Evolutionary conservation across 2,888 invertebrate genomes (phyloP), one percentile per base, ranked within the genome.

Genomic region (Cataglyphis albicans): DNA sequence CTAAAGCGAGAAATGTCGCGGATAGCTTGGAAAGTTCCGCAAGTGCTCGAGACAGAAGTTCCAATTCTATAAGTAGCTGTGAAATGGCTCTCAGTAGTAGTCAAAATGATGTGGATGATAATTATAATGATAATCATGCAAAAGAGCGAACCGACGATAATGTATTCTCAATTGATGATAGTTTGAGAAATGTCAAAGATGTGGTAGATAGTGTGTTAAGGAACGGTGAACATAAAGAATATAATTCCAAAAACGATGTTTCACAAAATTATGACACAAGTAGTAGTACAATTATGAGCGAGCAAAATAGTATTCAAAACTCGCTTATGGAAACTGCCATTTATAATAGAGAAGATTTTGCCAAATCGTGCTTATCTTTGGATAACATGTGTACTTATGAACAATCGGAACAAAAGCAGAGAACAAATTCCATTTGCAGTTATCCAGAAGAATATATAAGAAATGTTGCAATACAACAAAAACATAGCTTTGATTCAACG

Each of bases 41-140:
- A 4, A 90, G 88, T 82, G 81, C 87, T 0, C 90, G 94, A 57
- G 93, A 94, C 67, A 90, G 94, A 63, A 94, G 94, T 63, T 94
- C 94, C 2, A 94, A 94, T 86, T 94, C 94, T 29, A 92, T 94
- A 84, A 94, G 94, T 75, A 94, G 94, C 81, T 94, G 94, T 59
- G 94, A 94, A 93, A 94, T 94, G 94, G 94, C 94, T 65, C 86
- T 94, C 25, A 92, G 92, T 59, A 89, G 89, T 75, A 93, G 94
- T 80, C 93, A 94, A 74, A 89, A 91, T 25, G 94, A 94, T 48
- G 93, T 88, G 3, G 93, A 93, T 12, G 94, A 93, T 5, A 92
- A 90, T 87, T 90, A 88, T 3, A 93, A 91, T 63, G 92, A 90
- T 15, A 92, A 90, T 70, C 84, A 87, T 41, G 81, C 84, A 6